Evolutionary conservation across 1,140 invertebrate species (phyloP), one percentile per base, ranked within the genome.

Genomic region (Scaptomyza graminum): DNA sequence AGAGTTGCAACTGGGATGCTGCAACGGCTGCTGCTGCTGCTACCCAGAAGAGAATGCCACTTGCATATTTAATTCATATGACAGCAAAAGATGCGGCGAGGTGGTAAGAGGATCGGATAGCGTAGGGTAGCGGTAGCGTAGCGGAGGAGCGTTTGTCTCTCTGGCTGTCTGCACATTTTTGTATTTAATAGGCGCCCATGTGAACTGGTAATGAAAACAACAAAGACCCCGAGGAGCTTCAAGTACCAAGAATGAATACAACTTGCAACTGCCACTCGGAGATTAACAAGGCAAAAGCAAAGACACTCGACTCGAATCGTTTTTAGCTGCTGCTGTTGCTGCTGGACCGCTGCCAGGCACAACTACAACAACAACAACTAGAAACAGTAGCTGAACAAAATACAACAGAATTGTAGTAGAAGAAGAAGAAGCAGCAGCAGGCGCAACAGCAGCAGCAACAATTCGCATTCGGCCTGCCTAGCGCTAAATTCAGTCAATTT

Each of bases 401-500:
- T n/a, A n/a, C 8, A 9, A 13, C 60, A 28, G 34, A 57, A 28
- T 28, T 28, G 50, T 18, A 18, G 18, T 16, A 5, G 22, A 28
- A 34, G 50, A 52, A 52, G 28, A 57, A 44, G 13, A 43, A 47
- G 43, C n/a, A 46, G 41, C 18, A 60, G 18, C 28, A 44, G 9
- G 18, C 18, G 18, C 18, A 22, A 22, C 28, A 31, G 28, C 28
- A 25, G 25, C 25, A 31, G 28, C 28, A 31, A 31, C 28, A 31
- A 7, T 22, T 22, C 34, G 34, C 11, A 37, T 37, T 37, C 9
- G 1, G 28, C 28, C 9, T 47, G 64, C 37, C 63, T 76, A 88
- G 76, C 83, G 83, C 83, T 88, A 88, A 88, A 88, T 88, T 89
- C 79, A 79, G 79, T 79, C 83, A 88, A 88, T 88, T 88, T 88